phyloP scores from a whole-genome alignment of 1,140 invertebrate species.

The Trichonephila clavata region DNA sequence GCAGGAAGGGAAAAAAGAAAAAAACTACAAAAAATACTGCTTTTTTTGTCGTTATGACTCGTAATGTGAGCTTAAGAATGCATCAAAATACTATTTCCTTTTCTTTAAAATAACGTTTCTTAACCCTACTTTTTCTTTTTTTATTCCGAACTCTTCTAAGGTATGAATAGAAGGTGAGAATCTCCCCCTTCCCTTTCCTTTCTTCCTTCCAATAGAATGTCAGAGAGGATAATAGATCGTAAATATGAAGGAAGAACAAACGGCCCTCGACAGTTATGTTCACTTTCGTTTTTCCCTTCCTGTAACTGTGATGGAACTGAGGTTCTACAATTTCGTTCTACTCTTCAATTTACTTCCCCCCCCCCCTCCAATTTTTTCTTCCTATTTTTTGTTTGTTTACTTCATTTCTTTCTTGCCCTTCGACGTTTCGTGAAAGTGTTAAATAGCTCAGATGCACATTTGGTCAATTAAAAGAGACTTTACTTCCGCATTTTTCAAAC shows the following conservation, averaged over 20 bases:
- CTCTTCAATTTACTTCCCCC: not conserved
- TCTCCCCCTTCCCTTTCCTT: conserved; percentile 1
- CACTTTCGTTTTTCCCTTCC: conserved; percentile 40
- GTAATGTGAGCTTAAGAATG: conserved; percentile 21
- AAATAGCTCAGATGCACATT: not conserved
- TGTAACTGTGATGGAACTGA: not conserved
- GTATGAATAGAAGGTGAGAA: conserved; percentile 21
- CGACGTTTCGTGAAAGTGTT: conserved; percentile 6
- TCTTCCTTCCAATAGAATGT: not conserved
- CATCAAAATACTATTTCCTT: conserved; percentile 25
- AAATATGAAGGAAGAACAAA: conserved; percentile 44
- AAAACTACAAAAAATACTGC: too few relatives aligned
- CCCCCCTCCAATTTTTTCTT: not conserved
- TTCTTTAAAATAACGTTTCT: conserved; percentile 18
- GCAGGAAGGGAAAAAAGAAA: too few relatives aligned
- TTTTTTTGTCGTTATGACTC: not conserved
- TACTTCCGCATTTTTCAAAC: not conserved
- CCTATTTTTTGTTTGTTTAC: conserved; percentile 1
- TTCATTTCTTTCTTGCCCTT: not conserved
- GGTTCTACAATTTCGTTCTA: conserved; percentile 21
- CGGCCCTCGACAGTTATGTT: conserved; percentile 47
- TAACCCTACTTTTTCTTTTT: not conserved
- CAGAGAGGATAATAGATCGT: conserved; percentile 57
- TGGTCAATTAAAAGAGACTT: not conserved
- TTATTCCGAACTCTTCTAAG: not conserved